phyloP scores from a whole-genome alignment of 2,113 vertebrate genomes.

The Erythrolamprus reginae region DNA sequence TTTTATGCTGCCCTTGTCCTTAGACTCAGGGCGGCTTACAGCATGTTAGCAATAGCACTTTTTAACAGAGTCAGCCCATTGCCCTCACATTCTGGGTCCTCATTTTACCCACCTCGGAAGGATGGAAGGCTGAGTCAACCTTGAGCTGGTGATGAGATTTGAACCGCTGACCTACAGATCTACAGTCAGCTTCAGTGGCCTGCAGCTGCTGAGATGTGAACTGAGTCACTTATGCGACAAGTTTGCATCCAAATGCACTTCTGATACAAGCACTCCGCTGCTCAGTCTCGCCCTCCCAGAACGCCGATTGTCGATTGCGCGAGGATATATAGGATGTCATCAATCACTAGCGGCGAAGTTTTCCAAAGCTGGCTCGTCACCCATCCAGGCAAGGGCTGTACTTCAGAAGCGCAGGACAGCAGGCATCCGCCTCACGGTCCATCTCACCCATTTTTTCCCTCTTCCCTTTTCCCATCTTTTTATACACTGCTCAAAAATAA shows the following conservation, averaged over 20 bases:
- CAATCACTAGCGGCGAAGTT: background rate
- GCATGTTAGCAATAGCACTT: no score
- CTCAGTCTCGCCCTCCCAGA: background rate
- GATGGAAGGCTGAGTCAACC: no score
- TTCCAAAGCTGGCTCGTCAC: background rate
- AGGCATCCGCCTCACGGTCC: background rate
- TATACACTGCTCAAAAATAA: no score
- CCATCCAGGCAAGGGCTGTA: background rate
- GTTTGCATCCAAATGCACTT: background rate
- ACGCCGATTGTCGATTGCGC: background rate
- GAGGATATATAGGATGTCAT: background rate
- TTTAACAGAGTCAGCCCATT: no score
- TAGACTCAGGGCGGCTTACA: no score
- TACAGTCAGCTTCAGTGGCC: no score
- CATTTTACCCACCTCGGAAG: no score
- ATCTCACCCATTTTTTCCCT: background rate
- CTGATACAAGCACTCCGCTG: background rate
- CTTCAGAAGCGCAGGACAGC: background rate
- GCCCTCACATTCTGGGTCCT: no score
- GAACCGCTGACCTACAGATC: no score
- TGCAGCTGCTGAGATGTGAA: background rate
- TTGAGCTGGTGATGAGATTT: no score
- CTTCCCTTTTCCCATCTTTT: background rate
- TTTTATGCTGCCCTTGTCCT: no score
- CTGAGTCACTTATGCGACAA: background rate